A percentile compares a stretch with the other conserved stretches of the same genome.
These are phyloP conservation scores for Peromyscus leucopus DNA, from an alignment of 2,113 vertebrate genomes.

Conservation along the genomic window DNA sequence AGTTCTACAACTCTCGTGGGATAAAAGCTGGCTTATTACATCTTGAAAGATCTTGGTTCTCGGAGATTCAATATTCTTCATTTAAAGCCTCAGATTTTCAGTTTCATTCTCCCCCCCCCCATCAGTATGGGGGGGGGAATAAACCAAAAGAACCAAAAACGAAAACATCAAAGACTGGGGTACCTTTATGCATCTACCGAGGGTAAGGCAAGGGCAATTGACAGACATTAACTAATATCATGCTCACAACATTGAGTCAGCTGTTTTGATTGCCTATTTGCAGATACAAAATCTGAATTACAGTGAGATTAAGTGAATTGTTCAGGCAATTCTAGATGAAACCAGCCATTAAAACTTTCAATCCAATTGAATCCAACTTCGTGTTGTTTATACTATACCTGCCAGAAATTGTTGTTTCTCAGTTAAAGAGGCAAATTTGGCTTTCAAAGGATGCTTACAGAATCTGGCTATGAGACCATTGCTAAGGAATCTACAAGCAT, in stretches of 20 bases:
- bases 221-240: not conserved
- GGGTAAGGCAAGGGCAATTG: not conserved
- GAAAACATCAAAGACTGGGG: not conserved
- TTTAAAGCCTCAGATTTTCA: constrained; percentile 6
- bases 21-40: constrained; percentile 61
- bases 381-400: not conserved
- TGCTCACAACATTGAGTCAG: not conserved
- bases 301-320: constrained; percentile 28
- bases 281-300: constrained; percentile 38
- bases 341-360: constrained; percentile 46
- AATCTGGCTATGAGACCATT: not conserved
- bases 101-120: not conserved
- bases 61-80: constrained; percentile 52
- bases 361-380: not conserved
- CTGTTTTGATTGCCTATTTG: constrained; percentile 3
- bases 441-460: not conserved
- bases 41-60: constrained; percentile 62
- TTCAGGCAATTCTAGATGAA: not conserved
- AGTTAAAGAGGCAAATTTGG: not conserved
- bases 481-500: not conserved
- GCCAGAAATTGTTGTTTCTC: not conserved
- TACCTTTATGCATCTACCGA: not conserved
- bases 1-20: constrained; percentile 28
- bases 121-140: constrained; percentile 26
- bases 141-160: too few species aligned